phyloP scores from a whole-genome alignment of 2,888 invertebrate genomes.

The Perithous albicinctus region DNA sequence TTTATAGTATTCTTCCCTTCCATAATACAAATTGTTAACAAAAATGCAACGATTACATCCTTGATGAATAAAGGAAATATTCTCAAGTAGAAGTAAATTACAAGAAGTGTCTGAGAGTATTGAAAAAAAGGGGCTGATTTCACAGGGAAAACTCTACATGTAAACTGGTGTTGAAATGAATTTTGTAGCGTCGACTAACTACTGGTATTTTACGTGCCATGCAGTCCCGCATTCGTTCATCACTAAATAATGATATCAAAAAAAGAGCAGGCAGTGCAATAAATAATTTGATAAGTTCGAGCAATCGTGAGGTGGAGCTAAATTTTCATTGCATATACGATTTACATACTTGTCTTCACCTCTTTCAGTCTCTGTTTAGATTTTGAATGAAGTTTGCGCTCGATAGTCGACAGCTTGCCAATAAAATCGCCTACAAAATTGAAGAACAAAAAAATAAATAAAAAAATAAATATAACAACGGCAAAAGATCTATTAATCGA shows the following conservation, averaged over 20 bases:
- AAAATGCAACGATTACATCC: too few species aligned
- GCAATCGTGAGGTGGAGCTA: slow-evolving; percentile 64
- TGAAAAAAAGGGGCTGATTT: too few species aligned
- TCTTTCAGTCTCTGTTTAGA: slow-evolving; percentile 81
- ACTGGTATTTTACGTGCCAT: slow-evolving; percentile 68
- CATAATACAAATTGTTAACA: too few species aligned
- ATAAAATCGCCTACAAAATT: slow-evolving; percentile 81
- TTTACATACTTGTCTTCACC: slow-evolving; percentile 82
- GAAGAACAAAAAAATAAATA: too few species aligned
- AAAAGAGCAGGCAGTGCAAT: slow-evolving; percentile 48
- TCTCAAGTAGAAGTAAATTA: too few species aligned
- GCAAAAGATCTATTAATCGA: slow-evolving; percentile 7
- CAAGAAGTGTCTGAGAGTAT: too few species aligned
- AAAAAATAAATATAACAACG: slow-evolving; percentile 55
- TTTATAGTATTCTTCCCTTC: too few species aligned
- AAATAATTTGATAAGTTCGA: slow-evolving; percentile 41
- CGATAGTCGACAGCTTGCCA: slow-evolving; percentile 82
- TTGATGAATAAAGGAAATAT: too few species aligned
- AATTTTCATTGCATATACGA: slow-evolving; percentile 70
- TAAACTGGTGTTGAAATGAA: slow-evolving; percentile 11
- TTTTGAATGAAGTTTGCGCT: slow-evolving; percentile 81
- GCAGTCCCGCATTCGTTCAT: slow-evolving; percentile 67
- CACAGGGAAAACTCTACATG: too few species aligned
- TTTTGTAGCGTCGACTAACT: slow-evolving; percentile 24
- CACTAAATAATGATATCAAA: slow-evolving; percentile 3